phyloP scores from a whole-genome alignment of 2,888 invertebrate genomes.

The Ectropis crepuscularia region DNA sequence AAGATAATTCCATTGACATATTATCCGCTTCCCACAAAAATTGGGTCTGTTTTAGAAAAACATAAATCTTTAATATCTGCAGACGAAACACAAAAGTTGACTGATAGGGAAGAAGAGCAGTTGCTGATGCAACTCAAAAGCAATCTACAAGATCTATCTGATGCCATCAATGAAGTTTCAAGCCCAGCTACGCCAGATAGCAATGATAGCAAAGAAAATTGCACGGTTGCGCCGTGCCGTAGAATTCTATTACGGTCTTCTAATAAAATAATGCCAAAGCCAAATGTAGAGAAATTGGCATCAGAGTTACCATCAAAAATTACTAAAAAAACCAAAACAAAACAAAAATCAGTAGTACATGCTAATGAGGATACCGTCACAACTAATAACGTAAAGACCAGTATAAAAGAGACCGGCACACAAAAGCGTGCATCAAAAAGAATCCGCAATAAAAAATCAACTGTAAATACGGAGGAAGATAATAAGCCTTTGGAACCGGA shows the following conservation, averaged over 20 bases:
- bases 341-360: slow-evolving; percentile 7
- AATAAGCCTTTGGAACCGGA: not conserved
- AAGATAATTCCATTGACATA: slow-evolving; percentile 65
- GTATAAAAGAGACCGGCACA: slow-evolving; percentile 12
- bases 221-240: slow-evolving; percentile 41
- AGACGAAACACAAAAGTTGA: slow-evolving; percentile 4
- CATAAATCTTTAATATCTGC: not conserved
- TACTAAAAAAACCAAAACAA: slow-evolving; percentile 37
- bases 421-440: slow-evolving; percentile 35
- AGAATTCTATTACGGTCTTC: slow-evolving; percentile 61
- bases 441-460: slow-evolving; percentile 30
- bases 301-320: slow-evolving; percentile 17
- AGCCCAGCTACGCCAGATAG: slow-evolving; percentile 34
- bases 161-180: slow-evolving; percentile 29
- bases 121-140: slow-evolving; percentile 19
- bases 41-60: not conserved
- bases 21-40: slow-evolving; percentile 45
- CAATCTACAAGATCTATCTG: slow-evolving; percentile 26
- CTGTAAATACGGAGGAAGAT: slow-evolving; percentile 7
- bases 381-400: slow-evolving; percentile 11
- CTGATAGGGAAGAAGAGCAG: slow-evolving; percentile 23
- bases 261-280: slow-evolving; percentile 47
- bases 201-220: slow-evolving; percentile 54
- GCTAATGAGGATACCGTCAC: not conserved
- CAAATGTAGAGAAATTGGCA: slow-evolving; percentile 7